Base-by-base conservation (phyloP, 1,140 invertebrate genomes). In the Papilio aristodemus region DNA sequence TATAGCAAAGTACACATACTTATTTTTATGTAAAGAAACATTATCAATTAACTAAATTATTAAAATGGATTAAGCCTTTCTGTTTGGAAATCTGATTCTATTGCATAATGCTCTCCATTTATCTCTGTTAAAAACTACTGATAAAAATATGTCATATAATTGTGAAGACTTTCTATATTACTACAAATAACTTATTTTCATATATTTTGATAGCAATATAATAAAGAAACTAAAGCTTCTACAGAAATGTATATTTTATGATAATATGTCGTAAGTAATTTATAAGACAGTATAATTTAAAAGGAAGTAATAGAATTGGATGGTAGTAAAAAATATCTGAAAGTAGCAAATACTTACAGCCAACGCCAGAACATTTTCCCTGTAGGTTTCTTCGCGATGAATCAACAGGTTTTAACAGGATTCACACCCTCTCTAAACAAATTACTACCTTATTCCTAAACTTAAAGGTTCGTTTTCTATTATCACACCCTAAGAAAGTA, bases 371-470 rank as follows among this genome's bases (percentile, higher is more conserved):
- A 87, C 87, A 89, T 91, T 68, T 84, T 86, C 83, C 78, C 81
- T 63, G 71, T 60, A 76, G 78, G 77, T 77, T 83, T 83, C 74
- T 81, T 80, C 71, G 54, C 71, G 63, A 46, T 22, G 74, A 84
- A 81, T 87, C 88, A 91, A 91, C 89, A 91, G 87, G 89, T 91
- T 88, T 84, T 81, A 80, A 75, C 76, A 79, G 76, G 83, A 84
- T 83, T 81, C 80, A 89, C 86, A 86, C 85, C 85, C 73, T 75
- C 76, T 67, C 73, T 76, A 79, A 78, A 72, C 81, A 83, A 89
- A 77, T 84, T 78, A 69, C 76, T 72, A 79, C 86, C 85, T 79
- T 91, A 86, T 73, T 69, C 70, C 80, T 57, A 67, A 57, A 71
- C 50, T 69, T 71, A 88, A 72, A 78, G 84, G 84, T 72, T 70